Conservation (phyloP, 1,140 invertebrate species). For the Drosophila repletoides region DNA sequence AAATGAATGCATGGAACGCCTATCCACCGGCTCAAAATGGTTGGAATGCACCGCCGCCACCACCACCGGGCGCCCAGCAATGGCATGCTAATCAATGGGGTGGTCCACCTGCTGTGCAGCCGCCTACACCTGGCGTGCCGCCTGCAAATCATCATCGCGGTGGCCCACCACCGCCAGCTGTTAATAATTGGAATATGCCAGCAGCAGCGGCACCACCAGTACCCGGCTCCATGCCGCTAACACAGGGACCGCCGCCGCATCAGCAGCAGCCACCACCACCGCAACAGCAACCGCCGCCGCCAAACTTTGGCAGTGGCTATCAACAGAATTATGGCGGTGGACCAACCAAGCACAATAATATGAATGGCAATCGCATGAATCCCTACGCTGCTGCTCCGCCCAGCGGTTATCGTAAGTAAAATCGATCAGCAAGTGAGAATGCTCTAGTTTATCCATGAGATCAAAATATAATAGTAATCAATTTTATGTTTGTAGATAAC, state of each 20-base stretch:
- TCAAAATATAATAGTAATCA: no score
- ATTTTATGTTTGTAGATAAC: slow-evolving; percentile 54
- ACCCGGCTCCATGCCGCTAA: slow-evolving; percentile 60
- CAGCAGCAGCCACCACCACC: slow-evolving; percentile 58
- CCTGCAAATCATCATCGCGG: slow-evolving; percentile 66
- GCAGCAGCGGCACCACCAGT: slow-evolving; percentile 66
- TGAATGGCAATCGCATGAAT: slow-evolving; percentile 84
- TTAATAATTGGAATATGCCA: slow-evolving; percentile 82
- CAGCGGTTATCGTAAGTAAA: slow-evolving; percentile 61
- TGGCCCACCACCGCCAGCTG: slow-evolving; percentile 73
- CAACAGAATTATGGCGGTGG: slow-evolving; percentile 89
- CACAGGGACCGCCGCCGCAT: slow-evolving; percentile 57
- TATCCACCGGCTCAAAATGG: slow-evolving; percentile 67
- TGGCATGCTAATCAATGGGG: slow-evolving; percentile 77
- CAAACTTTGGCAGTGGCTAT: slow-evolving; percentile 89
- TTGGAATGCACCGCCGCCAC: slow-evolving; percentile 65
- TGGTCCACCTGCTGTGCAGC: slow-evolving; percentile 70
- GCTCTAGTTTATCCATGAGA: no score
- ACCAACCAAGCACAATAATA: slow-evolving; percentile 84
- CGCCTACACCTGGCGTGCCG: slow-evolving; percentile 56
- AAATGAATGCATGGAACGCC: slow-evolving; percentile 63
- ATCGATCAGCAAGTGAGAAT: no score
- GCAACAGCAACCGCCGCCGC: slow-evolving; percentile 42
- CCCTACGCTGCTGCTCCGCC: slow-evolving; percentile 75
- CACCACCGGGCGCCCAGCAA: slow-evolving; percentile 65